A percentile compares a stretch with the other conserved stretches of the same genome.
phyloP scores from a whole-genome alignment of 2,113 vertebrate genomes.

The Menura novaehollandiae region DNA sequence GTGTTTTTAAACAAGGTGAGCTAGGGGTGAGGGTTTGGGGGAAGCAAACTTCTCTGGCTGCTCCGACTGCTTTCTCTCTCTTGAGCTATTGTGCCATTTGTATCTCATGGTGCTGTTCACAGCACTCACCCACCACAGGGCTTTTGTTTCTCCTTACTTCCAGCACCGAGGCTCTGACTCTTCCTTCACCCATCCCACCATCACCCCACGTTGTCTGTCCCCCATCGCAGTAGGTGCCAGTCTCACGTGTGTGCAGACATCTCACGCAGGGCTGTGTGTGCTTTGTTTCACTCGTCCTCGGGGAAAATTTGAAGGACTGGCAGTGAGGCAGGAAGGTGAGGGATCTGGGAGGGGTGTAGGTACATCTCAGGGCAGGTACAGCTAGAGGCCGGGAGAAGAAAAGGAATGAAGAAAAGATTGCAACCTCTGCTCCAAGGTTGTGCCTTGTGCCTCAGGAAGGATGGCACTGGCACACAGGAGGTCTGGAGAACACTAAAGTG shows the following conservation, averaged over 20 bases:
- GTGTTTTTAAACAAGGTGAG: background rate
- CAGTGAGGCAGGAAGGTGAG: background rate
- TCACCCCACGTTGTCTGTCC: background rate
- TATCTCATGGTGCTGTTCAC: background rate
- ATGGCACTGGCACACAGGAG: fast-evolving
- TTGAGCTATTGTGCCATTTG: background rate
- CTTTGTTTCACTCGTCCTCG: background rate
- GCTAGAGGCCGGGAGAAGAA: background rate
- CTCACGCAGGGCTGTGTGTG: background rate
- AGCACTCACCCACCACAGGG: background rate
- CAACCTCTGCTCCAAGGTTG: background rate
- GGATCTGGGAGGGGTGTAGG: background rate
- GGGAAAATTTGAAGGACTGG: background rate
- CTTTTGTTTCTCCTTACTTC: background rate
- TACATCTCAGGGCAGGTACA: background rate
- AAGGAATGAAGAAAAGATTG: background rate
- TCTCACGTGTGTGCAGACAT: background rate
- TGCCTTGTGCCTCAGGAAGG: background rate
- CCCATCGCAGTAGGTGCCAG: background rate
- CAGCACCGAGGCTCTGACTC: background rate
- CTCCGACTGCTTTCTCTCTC: background rate
- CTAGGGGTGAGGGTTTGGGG: background rate
- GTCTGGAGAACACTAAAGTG: background rate
- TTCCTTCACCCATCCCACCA: background rate
- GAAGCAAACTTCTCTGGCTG: background rate